Evolutionary conservation across 1,140 invertebrate species (phyloP).

Genomic region (Charaxes varanes): DNA sequence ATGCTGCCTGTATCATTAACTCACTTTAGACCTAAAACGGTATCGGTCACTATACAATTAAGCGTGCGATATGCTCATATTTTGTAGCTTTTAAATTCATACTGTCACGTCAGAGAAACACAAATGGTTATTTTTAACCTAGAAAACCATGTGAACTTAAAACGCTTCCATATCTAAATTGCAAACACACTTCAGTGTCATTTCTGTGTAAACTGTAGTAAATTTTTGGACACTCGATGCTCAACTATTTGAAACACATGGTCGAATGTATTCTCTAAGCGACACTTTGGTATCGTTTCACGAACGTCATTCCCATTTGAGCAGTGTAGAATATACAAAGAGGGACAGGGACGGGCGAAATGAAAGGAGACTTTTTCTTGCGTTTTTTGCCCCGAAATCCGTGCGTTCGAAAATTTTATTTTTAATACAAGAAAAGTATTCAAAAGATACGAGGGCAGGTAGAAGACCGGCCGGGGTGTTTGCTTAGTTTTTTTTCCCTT

Average conservation of each 20-base stretch:
- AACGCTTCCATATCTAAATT: no score
- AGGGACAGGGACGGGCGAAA: conserved; percentile 28
- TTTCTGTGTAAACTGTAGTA: conserved; percentile 3
- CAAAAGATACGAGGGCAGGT: conserved; percentile 67
- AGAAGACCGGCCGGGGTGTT: conserved; percentile 62
- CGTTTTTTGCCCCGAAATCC: conserved; percentile 65
- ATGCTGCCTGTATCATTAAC: no score
- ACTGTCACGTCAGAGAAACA: no score
- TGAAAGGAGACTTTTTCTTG: conserved; percentile 58
- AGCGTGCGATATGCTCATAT: no score
- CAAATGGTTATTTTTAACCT: no score
- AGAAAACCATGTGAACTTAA: no score
- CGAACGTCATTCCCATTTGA: conserved; percentile 41
- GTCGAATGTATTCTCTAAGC: conserved; percentile 32
- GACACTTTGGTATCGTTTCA: conserved; percentile 37
- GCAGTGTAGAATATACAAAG: conserved; percentile 12
- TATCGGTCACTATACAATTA: no score
- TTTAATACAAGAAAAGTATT: conserved; percentile 69
- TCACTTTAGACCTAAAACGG: no score
- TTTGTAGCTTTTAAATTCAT: no score
- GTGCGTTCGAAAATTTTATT: conserved; percentile 67
- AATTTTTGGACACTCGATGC: conserved; percentile 8
- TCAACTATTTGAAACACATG: conserved; percentile 28
- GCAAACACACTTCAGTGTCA: no score
- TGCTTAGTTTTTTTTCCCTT: conserved; percentile 52